Percentiles rank a stretch among this genome's conserved stretches.
These are phyloP conservation scores for Naja naja DNA, from an alignment of 2,113 vertebrate species.

Conservation along the genomic window DNA sequence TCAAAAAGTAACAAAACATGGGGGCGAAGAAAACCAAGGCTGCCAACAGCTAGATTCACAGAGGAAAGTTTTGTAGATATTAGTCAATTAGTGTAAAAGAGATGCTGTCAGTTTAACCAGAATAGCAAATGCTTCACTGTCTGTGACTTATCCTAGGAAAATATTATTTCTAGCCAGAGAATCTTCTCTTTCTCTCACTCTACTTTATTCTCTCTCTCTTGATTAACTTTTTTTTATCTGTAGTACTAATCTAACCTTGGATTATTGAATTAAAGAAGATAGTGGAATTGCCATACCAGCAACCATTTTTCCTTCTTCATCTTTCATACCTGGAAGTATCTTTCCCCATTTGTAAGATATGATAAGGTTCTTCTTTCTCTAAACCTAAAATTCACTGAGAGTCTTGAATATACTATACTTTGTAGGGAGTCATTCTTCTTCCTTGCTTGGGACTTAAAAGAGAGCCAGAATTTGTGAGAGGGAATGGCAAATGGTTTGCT, in stretches of 20 bases:
- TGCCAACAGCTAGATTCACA: constrained; percentile 36
- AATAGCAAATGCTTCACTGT: constrained; percentile 6
- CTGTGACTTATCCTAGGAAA: neutral
- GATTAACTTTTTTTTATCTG: neutral
- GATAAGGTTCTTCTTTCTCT: neutral
- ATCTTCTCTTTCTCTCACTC: constrained; percentile 1
- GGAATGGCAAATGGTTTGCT: neutral
- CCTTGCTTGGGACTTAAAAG: neutral
- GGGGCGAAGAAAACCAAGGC: neutral
- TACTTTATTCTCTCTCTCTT: neutral
- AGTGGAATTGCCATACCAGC: neutral
- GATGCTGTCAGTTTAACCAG: neutral
- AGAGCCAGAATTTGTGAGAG: neutral
- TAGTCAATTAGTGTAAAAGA: neutral
- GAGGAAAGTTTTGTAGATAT: constrained; percentile 52
- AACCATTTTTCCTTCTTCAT: neutral
- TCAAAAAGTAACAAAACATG: constrained; percentile 38
- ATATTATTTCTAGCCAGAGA: neutral
- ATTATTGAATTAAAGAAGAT: neutral
- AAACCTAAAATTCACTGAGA: neutral
- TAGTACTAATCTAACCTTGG: neutral
- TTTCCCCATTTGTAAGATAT: neutral
- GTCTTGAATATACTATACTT: neutral
- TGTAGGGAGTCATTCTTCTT: neutral
- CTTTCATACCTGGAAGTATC: neutral